Base-by-base conservation (phyloP, 2,888 invertebrate species). In the Drosophila infuscata region DNA sequence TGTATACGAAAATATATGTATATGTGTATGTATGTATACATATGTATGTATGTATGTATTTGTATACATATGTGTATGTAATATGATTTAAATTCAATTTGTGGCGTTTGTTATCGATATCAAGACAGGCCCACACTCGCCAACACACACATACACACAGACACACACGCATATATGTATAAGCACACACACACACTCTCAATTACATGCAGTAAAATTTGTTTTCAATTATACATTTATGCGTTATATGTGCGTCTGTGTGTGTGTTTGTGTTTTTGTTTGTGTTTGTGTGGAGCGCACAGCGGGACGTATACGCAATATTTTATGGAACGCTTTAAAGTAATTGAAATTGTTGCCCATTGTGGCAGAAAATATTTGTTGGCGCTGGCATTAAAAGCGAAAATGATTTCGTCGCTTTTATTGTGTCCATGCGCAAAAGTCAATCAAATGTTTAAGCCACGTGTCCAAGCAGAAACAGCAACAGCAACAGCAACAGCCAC, bases 31-130 rank as follows among this genome's bases (percentile, higher is more conserved):
- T 68, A 29, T 69, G 33, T 57, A 59, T 88, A 86, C 78, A 8
- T 35, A n/a, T 25, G 20, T n/a, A n/a, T 15, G 25, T 0, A 20
- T n/a, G 63, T 68, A 8, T 5, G 4, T 56, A 2, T 56, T 4
- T n/a, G 1, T 35, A 5, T 68, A 25, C 25, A 3, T 35, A n/a
- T 68, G 32, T 69, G 33, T 57, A 59, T 88, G 88, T 81, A 74
- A 81, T 83, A 88, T 89, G 85, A 85, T 85, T 85, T 86, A 86
- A 86, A 86, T 86, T 86, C 85, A 86, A 86, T 86, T 86, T 86
- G 88, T 70, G 85, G 85, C 88, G 81, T 86, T 86, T 86, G 90
- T 86, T 86, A 86, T 86, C 85, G 85, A 86, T 86, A 89, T 76
- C 87, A 83, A 89, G 89, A 76, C 90, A 81, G 68, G 53, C 66